Conservation (phyloP, 1,140 invertebrate genomes). For the Penaeus chinensis region DNA sequence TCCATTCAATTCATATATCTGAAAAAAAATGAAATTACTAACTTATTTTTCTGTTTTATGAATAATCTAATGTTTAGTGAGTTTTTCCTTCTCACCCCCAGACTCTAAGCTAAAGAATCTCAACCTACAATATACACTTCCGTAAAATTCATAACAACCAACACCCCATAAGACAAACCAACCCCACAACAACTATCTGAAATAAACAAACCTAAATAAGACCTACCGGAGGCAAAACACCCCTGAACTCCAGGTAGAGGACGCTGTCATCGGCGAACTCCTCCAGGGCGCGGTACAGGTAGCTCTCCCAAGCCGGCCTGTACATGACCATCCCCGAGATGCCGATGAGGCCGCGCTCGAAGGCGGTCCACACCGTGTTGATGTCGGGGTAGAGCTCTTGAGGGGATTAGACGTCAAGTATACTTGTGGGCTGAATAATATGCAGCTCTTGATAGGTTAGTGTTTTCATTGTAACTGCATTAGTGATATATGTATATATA, state of each 20-base stretch:
- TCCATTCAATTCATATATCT: conserved; percentile 69
- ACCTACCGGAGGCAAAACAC: conserved; percentile 68
- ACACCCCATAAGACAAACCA: too few species aligned
- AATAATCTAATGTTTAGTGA: background rate
- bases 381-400: conserved; percentile 72
- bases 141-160: too few species aligned
- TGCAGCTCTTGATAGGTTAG: too few species aligned
- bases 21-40: background rate
- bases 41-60: background rate
- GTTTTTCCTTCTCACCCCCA: too few species aligned
- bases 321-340: conserved; percentile 76
- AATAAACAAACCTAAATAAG: too few species aligned
- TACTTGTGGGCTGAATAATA: too few species aligned
- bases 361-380: conserved; percentile 77
- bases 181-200: too few species aligned
- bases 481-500: too few species aligned
- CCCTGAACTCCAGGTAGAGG: conserved; percentile 81
- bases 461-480: too few species aligned
- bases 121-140: too few species aligned
- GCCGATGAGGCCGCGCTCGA: conserved; percentile 75
- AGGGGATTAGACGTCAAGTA: background rate
- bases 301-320: conserved; percentile 78
- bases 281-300: conserved; percentile 78
- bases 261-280: conserved; percentile 83
- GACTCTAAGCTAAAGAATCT: too few species aligned